Percentiles rank a stretch among this genome's conserved stretches.
These are phyloP conservation scores for Callaeas wilsoni DNA, from an alignment of 2,113 vertebrate genomes.

Conservation along the genomic window DNA sequence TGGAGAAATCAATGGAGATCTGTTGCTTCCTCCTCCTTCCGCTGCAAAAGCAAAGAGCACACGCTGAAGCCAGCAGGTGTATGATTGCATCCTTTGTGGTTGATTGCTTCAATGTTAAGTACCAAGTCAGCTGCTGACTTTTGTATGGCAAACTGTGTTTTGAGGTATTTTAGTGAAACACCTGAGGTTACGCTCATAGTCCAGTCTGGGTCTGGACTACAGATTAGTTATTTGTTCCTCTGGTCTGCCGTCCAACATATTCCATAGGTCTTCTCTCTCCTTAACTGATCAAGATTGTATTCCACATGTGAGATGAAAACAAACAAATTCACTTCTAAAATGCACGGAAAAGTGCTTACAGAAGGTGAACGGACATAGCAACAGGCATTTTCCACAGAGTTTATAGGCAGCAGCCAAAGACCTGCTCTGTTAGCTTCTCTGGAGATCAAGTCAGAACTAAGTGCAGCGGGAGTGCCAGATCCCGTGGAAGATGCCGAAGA, in stretches of 20 bases:
- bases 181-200: neutral
- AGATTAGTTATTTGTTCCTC: neutral
- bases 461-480: neutral
- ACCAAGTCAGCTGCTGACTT: neutral
- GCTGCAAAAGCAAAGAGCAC: neutral
- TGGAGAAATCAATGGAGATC: neutral
- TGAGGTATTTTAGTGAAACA: neutral
- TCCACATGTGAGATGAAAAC: neutral
- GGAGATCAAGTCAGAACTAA: neutral
- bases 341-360: neutral
- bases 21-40: neutral
- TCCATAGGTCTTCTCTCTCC: neutral
- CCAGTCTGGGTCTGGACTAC: no score
- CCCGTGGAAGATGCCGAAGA: fast-evolving
- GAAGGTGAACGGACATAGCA: neutral
- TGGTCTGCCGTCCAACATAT: neutral
- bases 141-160: neutral
- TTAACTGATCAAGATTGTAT: fast-evolving
- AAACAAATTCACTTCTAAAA: neutral
- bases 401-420: neutral
- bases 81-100: neutral
- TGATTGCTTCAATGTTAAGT: neutral
- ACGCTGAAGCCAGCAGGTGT: neutral
- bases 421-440: neutral
- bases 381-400: neutral